Conservation (phyloP, 2,797 vertebrate genomes). For the Galago senegalensis region DNA sequence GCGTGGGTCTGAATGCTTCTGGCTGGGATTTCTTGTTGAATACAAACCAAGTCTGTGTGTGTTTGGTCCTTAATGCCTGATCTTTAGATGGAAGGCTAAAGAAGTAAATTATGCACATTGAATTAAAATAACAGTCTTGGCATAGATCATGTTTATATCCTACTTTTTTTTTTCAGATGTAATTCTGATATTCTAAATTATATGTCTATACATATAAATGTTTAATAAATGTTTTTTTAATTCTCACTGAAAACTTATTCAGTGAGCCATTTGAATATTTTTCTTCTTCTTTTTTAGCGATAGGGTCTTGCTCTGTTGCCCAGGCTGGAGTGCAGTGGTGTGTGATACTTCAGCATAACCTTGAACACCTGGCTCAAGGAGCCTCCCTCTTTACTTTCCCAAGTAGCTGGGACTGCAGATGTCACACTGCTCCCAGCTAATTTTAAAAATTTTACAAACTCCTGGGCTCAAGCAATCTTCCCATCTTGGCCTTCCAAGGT, state of each 20-base stretch:
- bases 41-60: background rate
- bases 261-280: background rate
- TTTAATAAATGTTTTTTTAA: conserved; percentile 16
- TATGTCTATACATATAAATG: background rate
- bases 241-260: conserved; percentile 27
- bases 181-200: background rate
- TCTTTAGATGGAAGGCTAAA: conserved; percentile 35
- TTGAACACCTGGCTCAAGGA: background rate
- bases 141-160: background rate
- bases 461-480: background rate
- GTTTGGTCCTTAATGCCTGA: conserved; percentile 7
- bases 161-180: background rate
- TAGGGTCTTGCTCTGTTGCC: background rate
- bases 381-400: background rate
- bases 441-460: background rate
- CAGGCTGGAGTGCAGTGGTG: background rate
- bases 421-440: background rate
- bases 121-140: background rate
- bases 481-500: background rate
- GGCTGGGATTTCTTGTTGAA: background rate
- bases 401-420: background rate
- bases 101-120: conserved; percentile 16
- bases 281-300: background rate
- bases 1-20: background rate
- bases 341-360: background rate